Conservation (phyloP, 2,888 invertebrate genomes). For the Villa cingulata region DNA sequence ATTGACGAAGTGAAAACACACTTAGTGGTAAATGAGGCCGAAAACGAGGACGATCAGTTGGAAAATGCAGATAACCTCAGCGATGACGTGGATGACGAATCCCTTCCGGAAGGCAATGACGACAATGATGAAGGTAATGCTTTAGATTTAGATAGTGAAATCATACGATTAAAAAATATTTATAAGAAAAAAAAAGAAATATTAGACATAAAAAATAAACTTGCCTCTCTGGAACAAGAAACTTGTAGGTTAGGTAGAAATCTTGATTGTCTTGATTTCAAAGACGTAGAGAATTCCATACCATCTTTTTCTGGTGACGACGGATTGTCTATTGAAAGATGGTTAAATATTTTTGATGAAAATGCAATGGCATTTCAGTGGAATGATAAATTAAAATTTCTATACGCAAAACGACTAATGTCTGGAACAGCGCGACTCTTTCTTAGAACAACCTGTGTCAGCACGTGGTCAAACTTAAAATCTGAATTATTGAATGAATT, state of each 20-base stretch:
- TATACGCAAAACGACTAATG: not conserved
- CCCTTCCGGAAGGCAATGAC: not conserved
- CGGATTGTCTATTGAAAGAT: not conserved
- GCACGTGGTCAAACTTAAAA: not conserved
- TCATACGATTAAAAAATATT: not conserved
- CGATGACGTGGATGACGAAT: not conserved
- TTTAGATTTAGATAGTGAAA: not conserved
- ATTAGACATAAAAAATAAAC: not conserved
- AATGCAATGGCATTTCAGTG: not conserved
- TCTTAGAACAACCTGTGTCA: too few species aligned
- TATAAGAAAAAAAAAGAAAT: not conserved
- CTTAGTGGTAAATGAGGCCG: not conserved
- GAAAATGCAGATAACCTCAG: not conserved
- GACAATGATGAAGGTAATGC: too few species aligned
- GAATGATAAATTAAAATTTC: not conserved
- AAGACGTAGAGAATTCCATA: not conserved
- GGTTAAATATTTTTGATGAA: constrained; percentile 1
- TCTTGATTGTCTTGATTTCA: not conserved
- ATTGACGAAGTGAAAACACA: not conserved
- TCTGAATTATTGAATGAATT: not conserved
- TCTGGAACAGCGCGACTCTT: not conserved
- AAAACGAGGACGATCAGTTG: not conserved
- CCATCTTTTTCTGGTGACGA: constrained; percentile 1
- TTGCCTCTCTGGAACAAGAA: not conserved
- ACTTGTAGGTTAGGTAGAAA: not conserved